Percentiles rank a stretch among this genome's conserved stretches.
Evolutionary conservation across 1,140 invertebrate genomes (phyloP).

Genomic region (Ceratina japonica): DNA sequence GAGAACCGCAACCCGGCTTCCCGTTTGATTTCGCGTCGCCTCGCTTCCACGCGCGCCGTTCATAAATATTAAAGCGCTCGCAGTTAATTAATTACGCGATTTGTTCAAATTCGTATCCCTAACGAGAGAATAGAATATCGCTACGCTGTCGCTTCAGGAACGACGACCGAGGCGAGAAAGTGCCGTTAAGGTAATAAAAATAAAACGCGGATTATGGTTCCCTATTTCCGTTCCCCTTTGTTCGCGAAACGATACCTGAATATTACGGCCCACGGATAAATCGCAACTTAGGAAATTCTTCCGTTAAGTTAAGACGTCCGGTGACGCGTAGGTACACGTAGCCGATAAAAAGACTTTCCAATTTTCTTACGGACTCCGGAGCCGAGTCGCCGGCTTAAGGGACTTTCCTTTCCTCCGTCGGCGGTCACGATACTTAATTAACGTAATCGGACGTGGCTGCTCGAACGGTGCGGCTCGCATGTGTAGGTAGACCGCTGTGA

Average conservation of each 20-base stretch:
- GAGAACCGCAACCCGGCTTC: background rate
- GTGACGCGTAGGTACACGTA: background rate
- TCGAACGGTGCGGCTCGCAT: background rate
- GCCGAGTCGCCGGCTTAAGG: too few relatives aligned
- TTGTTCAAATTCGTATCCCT: too few relatives aligned
- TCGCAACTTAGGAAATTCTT: background rate
- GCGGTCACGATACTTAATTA: slow-evolving; percentile 24
- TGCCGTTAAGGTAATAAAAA: slow-evolving; percentile 39
- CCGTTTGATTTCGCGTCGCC: slow-evolving; percentile 17
- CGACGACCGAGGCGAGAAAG: slow-evolving; percentile 29
- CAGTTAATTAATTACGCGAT: too few relatives aligned
- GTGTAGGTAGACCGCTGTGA: slow-evolving; percentile 38
- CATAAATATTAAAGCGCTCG: background rate
- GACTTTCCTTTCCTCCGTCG: too few relatives aligned
- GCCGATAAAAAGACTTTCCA: too few relatives aligned
- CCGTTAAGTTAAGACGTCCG: background rate
- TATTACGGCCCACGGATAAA: background rate
- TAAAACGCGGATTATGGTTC: slow-evolving; percentile 28
- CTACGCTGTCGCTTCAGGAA: background rate
- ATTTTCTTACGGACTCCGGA: too few relatives aligned
- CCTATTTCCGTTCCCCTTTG: slow-evolving; percentile 36
- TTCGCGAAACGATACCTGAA: slow-evolving; percentile 10
- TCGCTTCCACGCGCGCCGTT: slow-evolving; percentile 1
- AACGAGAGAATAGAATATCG: too few relatives aligned
- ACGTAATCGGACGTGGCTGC: slow-evolving; percentile 24